Evolutionary conservation across 2,113 vertebrate species (phyloP).

Genomic region (Penelope pileata): DNA sequence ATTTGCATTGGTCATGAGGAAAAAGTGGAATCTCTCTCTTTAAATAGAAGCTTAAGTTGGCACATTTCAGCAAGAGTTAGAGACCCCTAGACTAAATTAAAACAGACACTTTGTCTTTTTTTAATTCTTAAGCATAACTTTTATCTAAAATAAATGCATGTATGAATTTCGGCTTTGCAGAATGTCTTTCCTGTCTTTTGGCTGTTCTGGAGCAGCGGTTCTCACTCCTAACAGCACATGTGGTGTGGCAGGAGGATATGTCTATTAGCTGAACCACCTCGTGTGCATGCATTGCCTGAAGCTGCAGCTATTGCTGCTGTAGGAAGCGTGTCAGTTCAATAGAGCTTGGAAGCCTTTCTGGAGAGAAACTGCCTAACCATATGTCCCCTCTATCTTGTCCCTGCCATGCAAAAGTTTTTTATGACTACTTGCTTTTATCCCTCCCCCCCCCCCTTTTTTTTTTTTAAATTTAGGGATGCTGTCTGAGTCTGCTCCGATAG

Average conservation of each 20-base stretch:
- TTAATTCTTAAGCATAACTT: background rate
- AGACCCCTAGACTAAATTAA: background rate
- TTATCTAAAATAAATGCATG: background rate
- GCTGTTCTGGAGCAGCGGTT: background rate
- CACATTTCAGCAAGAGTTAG: background rate
- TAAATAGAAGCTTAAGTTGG: background rate
- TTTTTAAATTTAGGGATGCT: background rate
- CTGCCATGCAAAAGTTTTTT: background rate
- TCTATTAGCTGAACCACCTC: background rate
- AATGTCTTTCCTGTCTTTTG: background rate
- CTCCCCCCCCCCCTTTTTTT: no score
- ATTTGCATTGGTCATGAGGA: background rate
- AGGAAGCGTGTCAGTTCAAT: background rate
- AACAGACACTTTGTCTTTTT: background rate
- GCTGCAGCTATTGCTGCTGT: background rate
- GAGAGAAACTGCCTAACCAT: background rate
- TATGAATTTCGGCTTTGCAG: background rate
- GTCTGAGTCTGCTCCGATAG: background rate
- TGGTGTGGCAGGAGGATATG: accelerated
- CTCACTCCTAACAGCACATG: background rate
- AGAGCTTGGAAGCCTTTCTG: background rate
- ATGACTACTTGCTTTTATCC: background rate
- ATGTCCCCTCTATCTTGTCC: background rate
- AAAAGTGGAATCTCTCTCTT: background rate
- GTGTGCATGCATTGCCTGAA: accelerated